Evolutionary conservation across 1,140 invertebrate genomes (phyloP).

Genomic region (Brachionus manjavacas): DNA sequence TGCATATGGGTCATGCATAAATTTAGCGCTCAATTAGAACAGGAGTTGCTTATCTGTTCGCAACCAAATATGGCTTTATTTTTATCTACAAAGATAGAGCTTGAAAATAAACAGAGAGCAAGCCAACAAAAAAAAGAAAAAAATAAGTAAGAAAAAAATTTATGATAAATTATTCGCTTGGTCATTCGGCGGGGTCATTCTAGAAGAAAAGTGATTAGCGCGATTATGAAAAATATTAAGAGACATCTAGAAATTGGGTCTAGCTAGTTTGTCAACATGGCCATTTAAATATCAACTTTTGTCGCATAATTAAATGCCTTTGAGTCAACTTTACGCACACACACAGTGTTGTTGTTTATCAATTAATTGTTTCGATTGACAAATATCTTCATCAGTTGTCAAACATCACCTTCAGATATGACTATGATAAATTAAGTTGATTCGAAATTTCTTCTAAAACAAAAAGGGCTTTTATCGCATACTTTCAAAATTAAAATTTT

Average conservation of each 20-base stretch:
- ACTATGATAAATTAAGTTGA: neutral
- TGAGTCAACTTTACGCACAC: neutral
- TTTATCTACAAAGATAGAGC: neutral
- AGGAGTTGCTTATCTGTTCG: neutral
- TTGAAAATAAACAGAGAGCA: neutral
- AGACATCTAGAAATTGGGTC: neutral
- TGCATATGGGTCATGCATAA: neutral
- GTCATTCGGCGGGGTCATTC: neutral
- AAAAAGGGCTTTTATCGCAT: neutral
- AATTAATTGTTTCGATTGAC: neutral
- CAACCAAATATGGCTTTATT: neutral
- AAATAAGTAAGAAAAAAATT: neutral
- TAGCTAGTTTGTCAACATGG: neutral
- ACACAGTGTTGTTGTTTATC: neutral
- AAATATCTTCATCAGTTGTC: neutral
- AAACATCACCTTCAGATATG: neutral
- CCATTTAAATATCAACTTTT: neutral
- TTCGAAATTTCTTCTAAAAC: neutral
- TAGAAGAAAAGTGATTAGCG: neutral
- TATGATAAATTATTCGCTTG: neutral
- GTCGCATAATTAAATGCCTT: neutral
- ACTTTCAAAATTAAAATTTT: neutral
- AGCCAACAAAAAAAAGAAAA: neutral
- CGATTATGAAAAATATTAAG: neutral
- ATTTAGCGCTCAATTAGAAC: neutral